Conservation (phyloP, 1,140 invertebrate species). For the Mactra quadrangularis region DNA sequence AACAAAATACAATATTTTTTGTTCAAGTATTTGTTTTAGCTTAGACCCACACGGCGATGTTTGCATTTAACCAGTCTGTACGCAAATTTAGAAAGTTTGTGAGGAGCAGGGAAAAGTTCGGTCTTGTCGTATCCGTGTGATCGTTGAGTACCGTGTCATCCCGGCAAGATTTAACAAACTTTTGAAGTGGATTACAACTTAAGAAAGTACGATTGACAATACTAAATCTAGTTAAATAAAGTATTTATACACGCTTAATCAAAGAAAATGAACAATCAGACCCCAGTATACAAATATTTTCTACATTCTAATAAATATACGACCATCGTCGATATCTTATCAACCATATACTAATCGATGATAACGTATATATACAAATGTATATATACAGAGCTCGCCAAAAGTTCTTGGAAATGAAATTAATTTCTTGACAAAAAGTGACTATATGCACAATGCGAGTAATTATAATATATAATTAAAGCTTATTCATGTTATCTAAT, state of each 20-base stretch:
- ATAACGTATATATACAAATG: no score
- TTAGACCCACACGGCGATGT: conserved; percentile 33
- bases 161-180: conserved; percentile 3
- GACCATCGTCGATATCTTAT: no score
- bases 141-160: conserved; percentile 12
- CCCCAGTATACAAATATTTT: no score
- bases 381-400: no score
- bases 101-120: background rate
- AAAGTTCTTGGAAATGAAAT: no score
- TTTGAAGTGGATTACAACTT: conserved; percentile 1
- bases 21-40: conserved; percentile 47
- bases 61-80: conserved; percentile 22
- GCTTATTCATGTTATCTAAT: no score
- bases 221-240: conserved; percentile 26
- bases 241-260: conserved; percentile 28
- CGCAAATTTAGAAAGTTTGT: background rate
- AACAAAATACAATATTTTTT: background rate
- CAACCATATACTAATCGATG: no score
- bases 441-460: no score
- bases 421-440: no score
- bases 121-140: background rate
- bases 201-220: conserved; percentile 8
- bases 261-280: conserved; percentile 33
- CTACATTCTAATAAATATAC: no score
- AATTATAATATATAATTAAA: no score